These are phyloP conservation scores for Electrona antarctica DNA, from an alignment of 2,113 vertebrate genomes.

Conservation along the genomic window DNA sequence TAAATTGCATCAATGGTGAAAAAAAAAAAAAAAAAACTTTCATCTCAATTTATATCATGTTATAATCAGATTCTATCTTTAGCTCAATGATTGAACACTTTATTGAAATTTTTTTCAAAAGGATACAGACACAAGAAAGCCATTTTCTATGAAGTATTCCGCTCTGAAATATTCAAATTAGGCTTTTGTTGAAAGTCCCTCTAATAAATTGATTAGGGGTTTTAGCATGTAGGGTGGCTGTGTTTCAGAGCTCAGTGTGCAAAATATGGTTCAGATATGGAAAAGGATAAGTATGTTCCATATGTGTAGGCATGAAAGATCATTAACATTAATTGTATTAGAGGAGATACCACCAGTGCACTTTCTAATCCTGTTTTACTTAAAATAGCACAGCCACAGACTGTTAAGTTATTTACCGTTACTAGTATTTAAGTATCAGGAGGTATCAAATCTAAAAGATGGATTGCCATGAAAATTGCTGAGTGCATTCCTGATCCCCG, in stretches of 20 bases:
- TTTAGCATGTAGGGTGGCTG: not conserved
- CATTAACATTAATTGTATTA: too few species aligned
- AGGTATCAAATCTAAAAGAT: too few species aligned
- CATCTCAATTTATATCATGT: not conserved
- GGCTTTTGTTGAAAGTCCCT: not conserved
- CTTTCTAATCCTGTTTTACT: conserved; percentile 9
- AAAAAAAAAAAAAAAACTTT: too few species aligned
- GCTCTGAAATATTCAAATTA: not conserved
- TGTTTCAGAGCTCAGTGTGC: not conserved
- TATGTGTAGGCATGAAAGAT: too few species aligned
- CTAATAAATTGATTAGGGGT: not conserved
- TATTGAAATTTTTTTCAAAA: too few species aligned
- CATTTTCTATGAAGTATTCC: conserved; percentile 1
- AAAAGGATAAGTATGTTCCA: too few species aligned
- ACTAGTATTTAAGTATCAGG: not conserved
- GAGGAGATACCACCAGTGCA: not conserved
- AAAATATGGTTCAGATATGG: not conserved
- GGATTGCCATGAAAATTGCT: too few species aligned
- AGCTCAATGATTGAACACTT: too few species aligned
- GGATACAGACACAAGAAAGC: too few species aligned
- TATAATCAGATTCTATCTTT: not conserved
- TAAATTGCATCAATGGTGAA: not conserved
- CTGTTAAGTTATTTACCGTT: not conserved
- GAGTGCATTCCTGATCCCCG: too few species aligned
- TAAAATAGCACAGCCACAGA: not conserved